Percentiles rank a stretch among this genome's conserved stretches.
Evolutionary conservation across 2,113 vertebrate genomes (phyloP).

Genomic region (Amazona guildingii): DNA sequence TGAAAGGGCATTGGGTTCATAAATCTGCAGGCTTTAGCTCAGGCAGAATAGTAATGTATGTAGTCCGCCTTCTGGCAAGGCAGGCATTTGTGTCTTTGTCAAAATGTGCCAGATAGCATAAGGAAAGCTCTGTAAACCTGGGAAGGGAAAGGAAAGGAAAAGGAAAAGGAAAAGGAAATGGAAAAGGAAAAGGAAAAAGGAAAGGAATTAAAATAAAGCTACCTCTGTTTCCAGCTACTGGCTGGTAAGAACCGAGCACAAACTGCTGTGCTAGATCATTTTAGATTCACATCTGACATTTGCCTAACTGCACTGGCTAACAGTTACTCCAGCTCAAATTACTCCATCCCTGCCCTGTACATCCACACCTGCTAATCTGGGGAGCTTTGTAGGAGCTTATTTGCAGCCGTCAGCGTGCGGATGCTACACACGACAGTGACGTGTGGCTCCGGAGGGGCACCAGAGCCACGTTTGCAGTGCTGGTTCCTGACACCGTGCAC

Average conservation of each 20-base stretch:
- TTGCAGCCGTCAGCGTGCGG: neutral
- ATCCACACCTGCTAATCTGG: slow-evolving; percentile 45
- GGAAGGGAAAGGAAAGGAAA: neutral
- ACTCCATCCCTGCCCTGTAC: neutral
- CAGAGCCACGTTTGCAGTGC: neutral
- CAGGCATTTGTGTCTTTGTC: neutral
- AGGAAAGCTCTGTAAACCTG: neutral
- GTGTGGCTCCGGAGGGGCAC: rapidly evolving
- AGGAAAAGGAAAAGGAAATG: rapidly evolving
- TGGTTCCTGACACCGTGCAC: rapidly evolving
- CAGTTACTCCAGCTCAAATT: neutral
- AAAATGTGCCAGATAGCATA: neutral
- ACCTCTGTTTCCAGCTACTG: neutral
- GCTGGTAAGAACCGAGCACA: neutral
- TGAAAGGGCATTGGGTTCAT: neutral
- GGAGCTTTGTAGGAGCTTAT: slow-evolving; percentile 28
- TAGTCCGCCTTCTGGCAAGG: neutral
- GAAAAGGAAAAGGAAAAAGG: too few relatives aligned
- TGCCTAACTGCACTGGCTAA: slow-evolving; percentile 17
- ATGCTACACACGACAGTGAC: neutral
- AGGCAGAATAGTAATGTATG: neutral
- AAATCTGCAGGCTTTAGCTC: neutral
- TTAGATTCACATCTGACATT: slow-evolving; percentile 39
- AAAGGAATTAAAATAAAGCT: neutral
- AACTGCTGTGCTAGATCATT: neutral